Percentiles rank a stretch among this genome's conserved stretches.
These are phyloP conservation scores for Steinernema khuongi DNA, from an alignment of 1,140 invertebrate genomes.

Conservation along the genomic window DNA sequence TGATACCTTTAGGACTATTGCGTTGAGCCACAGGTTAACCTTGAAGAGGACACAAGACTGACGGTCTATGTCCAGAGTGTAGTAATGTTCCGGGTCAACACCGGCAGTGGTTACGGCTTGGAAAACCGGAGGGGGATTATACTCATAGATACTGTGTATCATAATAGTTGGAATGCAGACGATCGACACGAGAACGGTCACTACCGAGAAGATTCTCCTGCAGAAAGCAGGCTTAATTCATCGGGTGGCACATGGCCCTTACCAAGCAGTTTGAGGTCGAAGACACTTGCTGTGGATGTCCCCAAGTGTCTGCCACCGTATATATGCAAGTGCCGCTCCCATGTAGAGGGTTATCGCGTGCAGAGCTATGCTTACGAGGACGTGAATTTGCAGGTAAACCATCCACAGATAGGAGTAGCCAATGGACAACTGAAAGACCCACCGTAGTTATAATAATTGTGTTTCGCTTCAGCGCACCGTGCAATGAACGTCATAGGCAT, in stretches of 20 bases:
- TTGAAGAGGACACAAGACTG: constrained; percentile 41
- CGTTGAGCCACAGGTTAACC: constrained; percentile 41
- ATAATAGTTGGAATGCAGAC: constrained; percentile 37
- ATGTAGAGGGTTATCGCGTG: constrained; percentile 42
- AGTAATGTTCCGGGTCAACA: constrained; percentile 19
- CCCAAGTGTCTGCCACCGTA: constrained; percentile 39
- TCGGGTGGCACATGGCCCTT: neutral
- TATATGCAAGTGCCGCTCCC: constrained; percentile 37
- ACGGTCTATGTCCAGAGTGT: constrained; percentile 37
- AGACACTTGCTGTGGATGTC: constrained; percentile 43
- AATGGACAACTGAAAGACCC: constrained; percentile 23
- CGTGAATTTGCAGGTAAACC: constrained; percentile 37
- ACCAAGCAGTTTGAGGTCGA: constrained; percentile 35
- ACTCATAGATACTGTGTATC: constrained; percentile 30
- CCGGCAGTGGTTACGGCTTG: neutral
- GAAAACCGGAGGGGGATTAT: neutral
- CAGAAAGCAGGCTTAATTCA: neutral
- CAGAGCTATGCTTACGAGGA: constrained; percentile 37
- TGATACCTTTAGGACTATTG: constrained; percentile 35
- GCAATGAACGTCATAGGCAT: neutral
- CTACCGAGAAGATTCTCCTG: constrained; percentile 33
- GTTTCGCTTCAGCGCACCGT: too few relatives aligned
- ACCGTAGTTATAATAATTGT: neutral
- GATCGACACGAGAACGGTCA: constrained; percentile 30
- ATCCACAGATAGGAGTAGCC: constrained; percentile 41